Percentiles rank a stretch among this genome's conserved stretches.
Conservation (phyloP, 92 coral and sea anemone species). For the Paragorgia papillata region DNA sequence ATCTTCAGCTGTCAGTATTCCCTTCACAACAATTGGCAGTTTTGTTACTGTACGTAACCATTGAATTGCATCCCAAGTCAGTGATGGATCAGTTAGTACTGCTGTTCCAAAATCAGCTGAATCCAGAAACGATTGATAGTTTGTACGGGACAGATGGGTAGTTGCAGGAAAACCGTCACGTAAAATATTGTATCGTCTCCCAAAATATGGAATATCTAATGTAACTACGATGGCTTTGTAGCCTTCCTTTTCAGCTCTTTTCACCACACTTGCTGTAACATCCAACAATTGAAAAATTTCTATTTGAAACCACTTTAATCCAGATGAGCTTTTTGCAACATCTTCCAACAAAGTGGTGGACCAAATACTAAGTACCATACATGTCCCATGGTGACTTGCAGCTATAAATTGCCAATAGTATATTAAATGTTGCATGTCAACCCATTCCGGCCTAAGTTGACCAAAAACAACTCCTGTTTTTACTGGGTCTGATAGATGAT, state of each 20-base stretch:
- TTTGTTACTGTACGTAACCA: conserved; percentile 64
- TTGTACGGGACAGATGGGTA: conserved; percentile 38
- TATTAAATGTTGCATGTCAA: too few relatives aligned
- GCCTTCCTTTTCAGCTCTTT: conserved; percentile 66
- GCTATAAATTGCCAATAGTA: too few relatives aligned
- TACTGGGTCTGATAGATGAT: too few relatives aligned
- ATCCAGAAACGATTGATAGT: not conserved
- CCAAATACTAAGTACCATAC: conserved; percentile 52
- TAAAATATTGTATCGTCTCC: conserved; percentile 13
- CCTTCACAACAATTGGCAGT: conserved; percentile 68
- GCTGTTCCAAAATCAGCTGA: too few relatives aligned
- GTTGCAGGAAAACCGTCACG: conserved; percentile 38
- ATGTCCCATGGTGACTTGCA: conserved; percentile 50
- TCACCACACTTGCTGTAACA: conserved; percentile 29
- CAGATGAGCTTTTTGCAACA: conserved; percentile 49
- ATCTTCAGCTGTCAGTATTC: conserved; percentile 76
- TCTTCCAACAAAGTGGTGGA: conserved; percentile 61
- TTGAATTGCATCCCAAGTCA: conserved; percentile 55
- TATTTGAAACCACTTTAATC: conserved; percentile 64
- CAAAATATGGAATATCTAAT: conserved; percentile 56
- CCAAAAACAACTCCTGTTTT: too few relatives aligned
- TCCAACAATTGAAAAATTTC: conserved; percentile 34
- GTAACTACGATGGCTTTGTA: conserved; percentile 72
- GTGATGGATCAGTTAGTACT: conserved; percentile 16
- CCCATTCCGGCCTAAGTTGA: too few relatives aligned